Evolutionary conservation across 2,888 invertebrate genomes (phyloP), one percentile per base, ranked within the genome.

Genomic region (Calameuta pallipes): DNA sequence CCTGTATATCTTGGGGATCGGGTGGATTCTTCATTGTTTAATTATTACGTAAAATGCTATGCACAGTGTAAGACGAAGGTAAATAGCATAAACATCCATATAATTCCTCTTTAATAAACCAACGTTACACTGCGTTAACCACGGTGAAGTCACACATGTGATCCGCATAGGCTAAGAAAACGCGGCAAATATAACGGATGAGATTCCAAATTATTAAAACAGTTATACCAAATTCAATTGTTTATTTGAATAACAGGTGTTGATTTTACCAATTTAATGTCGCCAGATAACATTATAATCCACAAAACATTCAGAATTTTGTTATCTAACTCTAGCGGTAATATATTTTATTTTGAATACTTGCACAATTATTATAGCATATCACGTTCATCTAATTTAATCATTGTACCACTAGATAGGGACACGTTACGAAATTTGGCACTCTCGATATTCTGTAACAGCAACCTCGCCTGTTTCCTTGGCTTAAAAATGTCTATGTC

Each of bases 1-100:
- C 91, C 87, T 89, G 89, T 1, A 90, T 84, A 80, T 91, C 90
- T 80, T 87, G 87, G 1, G 90, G 88, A 78, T 87, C 82, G 11
- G 87, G 84, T 69, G 87, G 87, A 35, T 84, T 75, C 77, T 87
- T 89, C 89, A 90, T 89, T 69, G 75, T 70, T 82, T 75, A 36
- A 77, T 79, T 70, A 73, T 73, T 71, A 11, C 30, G 12, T 71
- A 15, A 71, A 13, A 30, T 23, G 23, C 15, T 9, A 6, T 15
- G 41, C 23, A 6, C 23, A 56, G 56, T 71, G 1, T 13, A 71
- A 30, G 1, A 71, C 30, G 1, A 71, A 56, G 23, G n/a, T 31
- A 68, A 70, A 69, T 31, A 74, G n/a, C 13, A 56, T 2, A 56
- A 56, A 23, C 2, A 56, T 23, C 23, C 23, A 56, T 56, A 23